phyloP scores from a whole-genome alignment of 2,888 invertebrate genomes.

The Scaptodrosophila latifasciaeformis region DNA sequence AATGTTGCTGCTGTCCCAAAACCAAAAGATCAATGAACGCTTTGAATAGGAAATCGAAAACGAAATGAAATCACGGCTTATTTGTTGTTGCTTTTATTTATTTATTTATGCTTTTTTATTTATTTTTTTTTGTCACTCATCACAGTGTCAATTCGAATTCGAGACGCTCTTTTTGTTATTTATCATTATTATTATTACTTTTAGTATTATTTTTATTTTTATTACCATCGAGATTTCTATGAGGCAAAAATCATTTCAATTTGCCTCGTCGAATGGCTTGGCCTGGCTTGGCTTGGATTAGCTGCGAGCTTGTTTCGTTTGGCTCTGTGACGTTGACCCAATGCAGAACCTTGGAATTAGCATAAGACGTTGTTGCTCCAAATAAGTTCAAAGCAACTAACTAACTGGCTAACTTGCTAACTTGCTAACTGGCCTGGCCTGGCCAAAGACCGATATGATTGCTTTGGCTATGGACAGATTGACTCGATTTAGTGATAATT shows the following conservation, averaged over 20 bases:
- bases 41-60: conserved; percentile 61
- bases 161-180: neutral
- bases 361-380: conserved; percentile 57
- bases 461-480: too few relatives aligned
- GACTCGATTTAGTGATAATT: too few relatives aligned
- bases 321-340: conserved; percentile 53
- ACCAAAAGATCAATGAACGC: conserved; percentile 56
- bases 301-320: conserved; percentile 13
- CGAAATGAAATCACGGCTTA: conserved; percentile 32
- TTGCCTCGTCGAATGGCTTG: conserved; percentile 3
- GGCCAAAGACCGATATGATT: neutral
- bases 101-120: neutral
- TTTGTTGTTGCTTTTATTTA: neutral
- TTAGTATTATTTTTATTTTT: too few relatives aligned
- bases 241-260: too few relatives aligned
- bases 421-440: neutral
- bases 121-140: conserved; percentile 30
- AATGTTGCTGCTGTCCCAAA: conserved; percentile 1
- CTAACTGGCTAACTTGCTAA: conserved; percentile 21
- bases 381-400: conserved; percentile 27
- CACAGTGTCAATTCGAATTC: too few relatives aligned
- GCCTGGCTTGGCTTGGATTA: conserved; percentile 14
- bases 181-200: neutral
- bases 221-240: too few relatives aligned
- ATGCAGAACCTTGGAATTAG: conserved; percentile 65